Evolutionary conservation across 2,888 invertebrate species (phyloP).

Genomic region (Geotrupes spiniger): DNA sequence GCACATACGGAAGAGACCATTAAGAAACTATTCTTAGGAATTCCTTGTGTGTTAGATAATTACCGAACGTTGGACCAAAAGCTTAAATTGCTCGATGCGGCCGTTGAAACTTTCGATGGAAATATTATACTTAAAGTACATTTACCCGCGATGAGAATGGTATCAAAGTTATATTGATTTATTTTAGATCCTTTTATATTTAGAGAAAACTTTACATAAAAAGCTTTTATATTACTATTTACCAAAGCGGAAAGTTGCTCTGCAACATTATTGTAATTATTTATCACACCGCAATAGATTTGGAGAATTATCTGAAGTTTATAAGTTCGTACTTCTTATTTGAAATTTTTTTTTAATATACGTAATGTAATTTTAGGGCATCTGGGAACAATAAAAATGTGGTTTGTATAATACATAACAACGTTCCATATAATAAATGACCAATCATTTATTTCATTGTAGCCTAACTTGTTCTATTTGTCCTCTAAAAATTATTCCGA

Average conservation of each 20-base stretch:
- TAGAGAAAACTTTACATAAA: conserved; percentile 70
- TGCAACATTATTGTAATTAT: conserved; percentile 72
- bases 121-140: conserved; percentile 69
- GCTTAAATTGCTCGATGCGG: conserved; percentile 67
- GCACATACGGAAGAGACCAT: conserved; percentile 51
- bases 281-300: conserved; percentile 66
- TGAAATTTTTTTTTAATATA: conserved; percentile 7
- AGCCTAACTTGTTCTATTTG: conserved; percentile 40
- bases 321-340: conserved; percentile 60
- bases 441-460: conserved; percentile 20
- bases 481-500: conserved; percentile 34
- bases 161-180: too few relatives aligned
- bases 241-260: conserved; percentile 65
- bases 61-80: conserved; percentile 61
- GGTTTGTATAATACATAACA: conserved; percentile 26
- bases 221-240: conserved; percentile 69
- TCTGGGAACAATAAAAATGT: conserved; percentile 39
- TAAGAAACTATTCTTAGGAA: conserved; percentile 53
- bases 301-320: conserved; percentile 66
- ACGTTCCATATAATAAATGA: neutral
- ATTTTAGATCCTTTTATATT: conserved; percentile 68
- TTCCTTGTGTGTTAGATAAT: conserved; percentile 52
- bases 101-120: conserved; percentile 70
- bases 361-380: conserved; percentile 36
- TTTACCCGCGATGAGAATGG: too few relatives aligned